phyloP scores from a whole-genome alignment of 1,140 invertebrate species.

The Polypedilum vanderplanki region DNA sequence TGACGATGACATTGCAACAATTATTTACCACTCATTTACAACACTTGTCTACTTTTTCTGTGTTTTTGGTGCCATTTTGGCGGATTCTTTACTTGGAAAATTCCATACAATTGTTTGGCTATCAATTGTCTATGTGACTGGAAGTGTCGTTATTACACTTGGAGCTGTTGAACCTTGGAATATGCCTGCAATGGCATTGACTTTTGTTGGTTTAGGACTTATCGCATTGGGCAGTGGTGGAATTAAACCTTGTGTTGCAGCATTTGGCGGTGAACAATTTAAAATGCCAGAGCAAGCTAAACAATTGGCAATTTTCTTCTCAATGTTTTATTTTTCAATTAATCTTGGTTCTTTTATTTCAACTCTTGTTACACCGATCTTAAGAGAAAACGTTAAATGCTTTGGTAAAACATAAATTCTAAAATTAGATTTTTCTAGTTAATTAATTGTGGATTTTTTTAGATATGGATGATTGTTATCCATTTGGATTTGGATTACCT shows the following conservation, averaged over 20 bases:
- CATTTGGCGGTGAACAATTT: conserved; percentile 97
- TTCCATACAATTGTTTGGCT: conserved; percentile 83
- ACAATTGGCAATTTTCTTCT: conserved; percentile 80
- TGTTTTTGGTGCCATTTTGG: conserved; percentile 73
- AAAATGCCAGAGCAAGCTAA: conserved; percentile 65
- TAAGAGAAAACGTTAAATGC: conserved; percentile 75
- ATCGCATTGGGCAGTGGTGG: conserved; percentile 90
- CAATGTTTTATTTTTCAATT: conserved; percentile 89
- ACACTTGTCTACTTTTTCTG: conserved; percentile 77
- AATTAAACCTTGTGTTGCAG: conserved; percentile 95
- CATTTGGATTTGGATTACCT: conserved; percentile 87
- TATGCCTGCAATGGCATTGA: conserved; percentile 58
- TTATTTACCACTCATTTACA: conserved; percentile 73
- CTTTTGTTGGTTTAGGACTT: conserved; percentile 67
- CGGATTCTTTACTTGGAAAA: conserved; percentile 70
- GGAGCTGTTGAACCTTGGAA: conserved; percentile 54
- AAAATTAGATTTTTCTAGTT: too few relatives aligned
- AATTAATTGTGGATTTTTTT: too few relatives aligned
- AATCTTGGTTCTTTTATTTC: conserved; percentile 90
- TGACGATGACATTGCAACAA: conserved; percentile 58
- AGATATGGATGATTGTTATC: conserved; percentile 72
- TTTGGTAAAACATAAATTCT: background rate
- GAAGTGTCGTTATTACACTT: conserved; percentile 72
- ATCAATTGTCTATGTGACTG: conserved; percentile 81
- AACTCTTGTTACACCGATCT: conserved; percentile 79